These are phyloP conservation scores for Diachasmimorpha longicaudata DNA, from an alignment of 1,140 invertebrate species.

Conservation along the genomic window DNA sequence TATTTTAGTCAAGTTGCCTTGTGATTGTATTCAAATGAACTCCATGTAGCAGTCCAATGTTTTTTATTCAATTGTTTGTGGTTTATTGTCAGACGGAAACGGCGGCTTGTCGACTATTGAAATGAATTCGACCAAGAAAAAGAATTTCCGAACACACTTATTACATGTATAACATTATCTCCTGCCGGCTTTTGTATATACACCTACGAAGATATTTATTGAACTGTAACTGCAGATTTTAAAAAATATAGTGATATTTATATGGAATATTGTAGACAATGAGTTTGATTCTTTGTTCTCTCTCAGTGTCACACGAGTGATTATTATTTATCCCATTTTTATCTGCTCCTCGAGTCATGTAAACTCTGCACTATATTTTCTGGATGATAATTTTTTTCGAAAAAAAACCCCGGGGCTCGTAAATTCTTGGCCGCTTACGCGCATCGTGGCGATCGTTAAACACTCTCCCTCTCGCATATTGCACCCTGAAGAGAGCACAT, in stretches of 20 bases:
- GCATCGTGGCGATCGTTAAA: conserved; percentile 39
- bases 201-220: conserved; percentile 49
- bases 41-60: background rate
- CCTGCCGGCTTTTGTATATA: conserved; percentile 42
- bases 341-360: background rate
- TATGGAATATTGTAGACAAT: conserved; percentile 25
- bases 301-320: background rate
- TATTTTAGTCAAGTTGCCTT: background rate
- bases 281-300: background rate
- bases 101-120: background rate
- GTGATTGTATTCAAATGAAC: conserved; percentile 7
- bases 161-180: conserved; percentile 20
- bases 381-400: background rate
- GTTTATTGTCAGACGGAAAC: background rate
- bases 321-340: background rate
- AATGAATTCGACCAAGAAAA: conserved; percentile 2
- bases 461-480: conserved; percentile 24
- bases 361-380: background rate
- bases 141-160: background rate
- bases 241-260: conserved; percentile 39
- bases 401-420: conserved; percentile 26
- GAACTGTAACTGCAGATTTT: conserved; percentile 47
- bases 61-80: background rate
- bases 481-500: background rate
- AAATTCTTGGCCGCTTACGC: conserved; percentile 28